These are phyloP conservation scores for Saguinus imperator DNA, from an alignment of 2,113 vertebrate genomes.

Conservation along the genomic window DNA sequence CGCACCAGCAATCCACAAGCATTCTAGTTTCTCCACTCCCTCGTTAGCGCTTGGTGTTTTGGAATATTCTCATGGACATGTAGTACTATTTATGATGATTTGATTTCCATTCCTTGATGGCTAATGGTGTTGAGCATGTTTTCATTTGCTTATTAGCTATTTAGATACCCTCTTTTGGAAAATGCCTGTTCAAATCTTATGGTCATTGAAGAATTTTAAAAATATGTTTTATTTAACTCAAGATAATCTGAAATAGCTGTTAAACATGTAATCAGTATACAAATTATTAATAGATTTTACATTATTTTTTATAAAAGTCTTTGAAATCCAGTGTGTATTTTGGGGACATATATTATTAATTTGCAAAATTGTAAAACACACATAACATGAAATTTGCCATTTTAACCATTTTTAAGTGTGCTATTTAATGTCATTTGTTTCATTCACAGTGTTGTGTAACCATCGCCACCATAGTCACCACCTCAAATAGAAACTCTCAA, in stretches of 20 bases:
- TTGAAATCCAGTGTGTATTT: not conserved
- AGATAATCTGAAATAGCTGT: not conserved
- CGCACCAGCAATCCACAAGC: rapidly evolving
- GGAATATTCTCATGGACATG: not conserved
- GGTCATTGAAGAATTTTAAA: not conserved
- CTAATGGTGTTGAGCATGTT: not conserved
- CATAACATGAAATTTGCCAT: not conserved
- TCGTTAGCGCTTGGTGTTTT: not conserved
- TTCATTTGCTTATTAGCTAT: not conserved
- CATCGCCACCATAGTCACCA: not conserved
- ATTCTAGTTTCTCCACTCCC: not conserved
- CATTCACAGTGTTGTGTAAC: not conserved
- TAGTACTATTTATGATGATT: not conserved
- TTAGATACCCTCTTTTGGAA: not conserved
- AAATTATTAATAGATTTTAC: not conserved
- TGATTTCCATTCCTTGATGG: not conserved
- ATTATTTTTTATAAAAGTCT: not conserved
- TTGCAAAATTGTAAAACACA: not conserved
- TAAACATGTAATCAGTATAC: not conserved
- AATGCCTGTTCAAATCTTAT: not conserved
- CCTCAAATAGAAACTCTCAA: not conserved
- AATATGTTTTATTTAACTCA: not conserved
- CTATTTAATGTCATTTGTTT: not conserved
- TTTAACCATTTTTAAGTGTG: not conserved
- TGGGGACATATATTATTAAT: not conserved